Percentiles rank a stretch among this genome's conserved stretches.
Evolutionary conservation across 2,113 vertebrate genomes (phyloP).

Genomic region (Silurus meridionalis): DNA sequence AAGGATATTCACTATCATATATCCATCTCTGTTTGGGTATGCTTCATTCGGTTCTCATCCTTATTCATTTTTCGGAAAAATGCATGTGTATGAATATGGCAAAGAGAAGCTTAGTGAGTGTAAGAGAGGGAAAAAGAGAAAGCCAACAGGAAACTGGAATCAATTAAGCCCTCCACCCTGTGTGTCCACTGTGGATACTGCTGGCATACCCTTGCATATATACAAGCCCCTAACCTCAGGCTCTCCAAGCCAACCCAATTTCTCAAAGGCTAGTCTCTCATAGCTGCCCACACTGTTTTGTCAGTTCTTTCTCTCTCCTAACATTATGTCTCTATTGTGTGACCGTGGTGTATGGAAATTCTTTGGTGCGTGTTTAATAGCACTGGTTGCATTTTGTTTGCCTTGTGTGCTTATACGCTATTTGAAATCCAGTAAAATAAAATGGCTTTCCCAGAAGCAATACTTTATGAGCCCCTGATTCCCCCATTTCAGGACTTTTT

Average conservation of each 20-base stretch:
- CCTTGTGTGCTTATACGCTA: slow-evolving; percentile 62
- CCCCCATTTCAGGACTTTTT: slow-evolving; percentile 68
- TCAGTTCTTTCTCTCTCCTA: slow-evolving; percentile 58
- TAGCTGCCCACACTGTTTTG: slow-evolving; percentile 55
- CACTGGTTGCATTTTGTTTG: slow-evolving; percentile 66
- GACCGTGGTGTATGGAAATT: slow-evolving; percentile 73
- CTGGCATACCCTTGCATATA: slow-evolving; percentile 57
- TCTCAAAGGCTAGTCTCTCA: slow-evolving; percentile 60
- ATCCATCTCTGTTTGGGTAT: slow-evolving; percentile 29
- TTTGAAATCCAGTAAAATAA: slow-evolving; percentile 70
- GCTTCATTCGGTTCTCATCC: slow-evolving; percentile 14
- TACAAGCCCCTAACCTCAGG: slow-evolving; percentile 55
- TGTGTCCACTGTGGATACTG: slow-evolving; percentile 57
- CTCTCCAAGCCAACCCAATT: slow-evolving; percentile 60
- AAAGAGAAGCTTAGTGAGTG: slow-evolving; percentile 21
- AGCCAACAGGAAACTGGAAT: slow-evolving; percentile 50
- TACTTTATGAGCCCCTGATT: slow-evolving; percentile 69
- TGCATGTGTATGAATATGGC: slow-evolving; percentile 38
- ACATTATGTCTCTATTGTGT: slow-evolving; percentile 62
- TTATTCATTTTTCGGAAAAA: slow-evolving; percentile 34
- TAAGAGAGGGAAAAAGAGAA: slow-evolving; percentile 10
- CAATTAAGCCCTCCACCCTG: slow-evolving; percentile 53
- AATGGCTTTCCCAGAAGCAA: slow-evolving; percentile 75
- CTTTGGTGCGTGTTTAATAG: slow-evolving; percentile 70
- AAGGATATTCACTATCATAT: slow-evolving; percentile 15